Base-by-base conservation (phyloP, 2,797 vertebrate species). In the Pangasius sanitwongsei region DNA sequence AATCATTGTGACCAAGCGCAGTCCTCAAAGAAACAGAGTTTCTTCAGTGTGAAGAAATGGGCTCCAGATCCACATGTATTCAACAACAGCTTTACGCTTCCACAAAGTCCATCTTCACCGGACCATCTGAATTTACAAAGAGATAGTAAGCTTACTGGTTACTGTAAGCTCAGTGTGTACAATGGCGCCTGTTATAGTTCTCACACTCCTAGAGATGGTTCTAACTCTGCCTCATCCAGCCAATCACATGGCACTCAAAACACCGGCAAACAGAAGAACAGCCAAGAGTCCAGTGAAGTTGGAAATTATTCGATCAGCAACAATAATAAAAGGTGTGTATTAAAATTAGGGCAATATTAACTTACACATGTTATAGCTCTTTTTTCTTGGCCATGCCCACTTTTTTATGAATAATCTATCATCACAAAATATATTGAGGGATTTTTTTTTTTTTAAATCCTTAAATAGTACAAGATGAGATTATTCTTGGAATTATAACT, bases 141-240 rank as follows among this genome's bases (percentile, higher is more conserved):
- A 85, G 83, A 85, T 37, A 70, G 65, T 28, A 85, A 85, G 69
- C 85, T 84, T 55, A 48, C 34, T 41, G 74, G 86, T 67, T 86
- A 87, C 74, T 63, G 81, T 20, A 91, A 84, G 57, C 86, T 82
- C 65, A 87, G 89, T 25, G 41, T 85, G 57, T 90, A 82, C 70
- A 90, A 85, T 80, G 85, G 82, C 48, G 18, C 41, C 59, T 74
- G 63, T 53, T 85, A 53, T 69, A 69, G 23, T 28, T 72, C 86
- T 67, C 50, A 84, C 74, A 37, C 44, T 55, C 63, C 34, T 85
- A 70, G 37, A 20, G 70, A 67, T 87, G 78, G 74, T 59, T 75
- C 28, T 15, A 72, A 72, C 23, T 28, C 9, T 57, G 48, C 23
- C 50, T 11, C 25, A 12, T 59, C 81, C n/a, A 53, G 74, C 63